Conservation (phyloP, 1,140 invertebrate species). For the Lineus longissimus region DNA sequence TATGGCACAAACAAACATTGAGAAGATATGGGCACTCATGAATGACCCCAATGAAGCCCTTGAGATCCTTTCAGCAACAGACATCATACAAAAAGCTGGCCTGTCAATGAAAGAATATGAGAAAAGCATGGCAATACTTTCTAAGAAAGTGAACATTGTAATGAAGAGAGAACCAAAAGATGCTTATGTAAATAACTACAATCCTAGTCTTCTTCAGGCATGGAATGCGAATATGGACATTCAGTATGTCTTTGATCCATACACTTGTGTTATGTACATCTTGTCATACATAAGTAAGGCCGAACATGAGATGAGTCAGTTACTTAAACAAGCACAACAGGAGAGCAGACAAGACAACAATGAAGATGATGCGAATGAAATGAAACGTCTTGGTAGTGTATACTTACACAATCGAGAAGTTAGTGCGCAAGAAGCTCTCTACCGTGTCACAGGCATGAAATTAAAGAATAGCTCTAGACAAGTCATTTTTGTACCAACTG, state of each 20-base stretch:
- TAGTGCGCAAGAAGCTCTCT: conserved; percentile 18
- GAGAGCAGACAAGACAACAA: conserved; percentile 17
- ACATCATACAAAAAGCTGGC: no score
- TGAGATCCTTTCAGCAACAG: no score
- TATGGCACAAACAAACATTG: no score
- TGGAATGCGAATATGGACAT: conserved; percentile 24
- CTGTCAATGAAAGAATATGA: no score
- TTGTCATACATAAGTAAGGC: conserved; percentile 16
- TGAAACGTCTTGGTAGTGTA: conserved; percentile 16
- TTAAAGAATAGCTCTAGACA: conserved; percentile 17
- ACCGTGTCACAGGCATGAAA: conserved; percentile 11
- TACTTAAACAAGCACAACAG: conserved; percentile 8
- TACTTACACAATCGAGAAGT: conserved; percentile 21
- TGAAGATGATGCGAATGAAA: conserved; percentile 4
- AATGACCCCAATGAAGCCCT: no score
- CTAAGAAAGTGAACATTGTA: conserved; percentile 2
- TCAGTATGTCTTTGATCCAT: conserved; percentile 19
- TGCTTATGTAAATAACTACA: conserved; percentile 13
- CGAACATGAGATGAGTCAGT: conserved; percentile 15
- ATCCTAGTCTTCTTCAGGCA: conserved; percentile 1
- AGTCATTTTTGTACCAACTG: conserved; percentile 9
- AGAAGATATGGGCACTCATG: no score
- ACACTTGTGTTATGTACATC: conserved; percentile 18
- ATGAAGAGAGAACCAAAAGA: conserved; percentile 15
- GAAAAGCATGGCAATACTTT: no score